Evolutionary conservation across 2,797 vertebrate genomes (phyloP).

Genomic region (Melanotaenia boesemani): DNA sequence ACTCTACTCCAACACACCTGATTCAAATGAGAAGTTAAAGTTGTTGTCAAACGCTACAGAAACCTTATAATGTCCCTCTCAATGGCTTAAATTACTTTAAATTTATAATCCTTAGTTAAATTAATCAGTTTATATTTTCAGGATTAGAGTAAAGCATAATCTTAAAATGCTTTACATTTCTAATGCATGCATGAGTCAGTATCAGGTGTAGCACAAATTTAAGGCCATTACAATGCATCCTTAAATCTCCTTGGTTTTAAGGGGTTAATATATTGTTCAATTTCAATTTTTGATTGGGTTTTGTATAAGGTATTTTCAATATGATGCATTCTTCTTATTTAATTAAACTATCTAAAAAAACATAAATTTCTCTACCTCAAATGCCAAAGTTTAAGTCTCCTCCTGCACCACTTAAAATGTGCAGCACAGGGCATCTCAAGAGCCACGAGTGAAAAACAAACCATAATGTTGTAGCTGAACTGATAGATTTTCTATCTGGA

Average conservation of each 20-base stretch:
- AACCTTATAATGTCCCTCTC: not conserved
- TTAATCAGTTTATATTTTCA: too few species aligned
- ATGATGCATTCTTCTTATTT: too few species aligned
- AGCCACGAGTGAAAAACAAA: not conserved
- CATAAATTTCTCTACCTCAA: not conserved
- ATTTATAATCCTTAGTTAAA: too few species aligned
- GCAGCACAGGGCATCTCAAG: too few species aligned
- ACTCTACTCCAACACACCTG: not conserved
- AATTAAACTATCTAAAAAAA: too few species aligned
- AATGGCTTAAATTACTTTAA: too few species aligned
- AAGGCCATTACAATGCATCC: too few species aligned
- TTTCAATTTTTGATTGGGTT: not conserved
- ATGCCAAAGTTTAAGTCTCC: not conserved
- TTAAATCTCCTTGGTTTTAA: not conserved
- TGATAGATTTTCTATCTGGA: not conserved
- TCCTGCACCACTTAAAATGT: not conserved
- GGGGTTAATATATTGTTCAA: not conserved
- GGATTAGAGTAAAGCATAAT: too few species aligned
- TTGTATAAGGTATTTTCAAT: too few species aligned
- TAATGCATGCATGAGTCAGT: too few species aligned
- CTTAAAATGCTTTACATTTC: too few species aligned
- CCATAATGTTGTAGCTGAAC: not conserved
- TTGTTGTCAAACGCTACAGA: not conserved
- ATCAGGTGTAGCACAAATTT: not conserved
- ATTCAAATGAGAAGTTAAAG: not conserved